Evolutionary conservation across 2,797 vertebrate genomes (phyloP), one percentile per base, ranked within the genome.

Genomic region (Acanthiza pusilla): DNA sequence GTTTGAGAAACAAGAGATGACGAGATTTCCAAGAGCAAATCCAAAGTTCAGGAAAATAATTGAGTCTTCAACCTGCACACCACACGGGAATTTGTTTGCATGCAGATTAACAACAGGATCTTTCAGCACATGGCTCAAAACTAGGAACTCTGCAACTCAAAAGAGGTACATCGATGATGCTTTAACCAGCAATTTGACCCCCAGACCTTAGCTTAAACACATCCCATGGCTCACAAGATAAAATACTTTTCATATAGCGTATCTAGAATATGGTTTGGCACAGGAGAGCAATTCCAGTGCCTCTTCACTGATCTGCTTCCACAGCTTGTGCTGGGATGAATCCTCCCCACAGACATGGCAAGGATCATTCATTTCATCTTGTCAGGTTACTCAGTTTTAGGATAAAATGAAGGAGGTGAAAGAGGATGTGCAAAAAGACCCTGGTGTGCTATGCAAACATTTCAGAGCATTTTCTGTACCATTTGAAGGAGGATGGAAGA

Each of bases 361-460:
- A 66, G 36, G 63, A 87, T 80, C 51, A 36, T 40, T 48, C 10
- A 9, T 45, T 54, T 42, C 67, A 76, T 22, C 83, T 53, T 47
- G 40, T 54, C 34, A 73, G 36, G 17, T 15, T 60, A 42, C 9
- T 85, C 1, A 2, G 21, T 51, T 53, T 76, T 76, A 60, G 7
- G 32, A 22, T 76, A 50, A 79, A 86, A 47, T 15, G 18, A 74
- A 61, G 42, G 7, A 16, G 11, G 50, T 66, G 34, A 73, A 74
- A 85, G n/a, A 54, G 22, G 30, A 82, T 87, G 83, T 77, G 67
- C 71, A 94, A 89, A 90, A 94, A 71, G 74, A 89, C 72, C 54
- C 50, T 42, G 50, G 36, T 42, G 38, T 85, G 53, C 85, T 82
- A 51, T 25, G 76, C 54, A 95, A 87, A 85, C 51, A 68, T 38